Evolutionary conservation across 1,140 invertebrate species (phyloP).

Genomic region (fruit fly (Drosophila melanogaster)): Release_6_plus_ISO1_MT NT_037436.4:14544501-14545000

Average conservation of each 20-base stretch:
- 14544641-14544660: constrained; percentile 60
- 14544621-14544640: constrained; percentile 57
- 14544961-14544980: constrained; percentile 38
- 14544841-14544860: constrained; percentile 30
- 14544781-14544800: constrained; percentile 25
- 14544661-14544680: constrained; percentile 12
- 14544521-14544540: constrained; percentile 33
- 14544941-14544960: constrained; percentile 45
- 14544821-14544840: constrained; percentile 45
- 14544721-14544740: background rate
- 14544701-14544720: constrained; percentile 16
- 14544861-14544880: constrained; percentile 17
- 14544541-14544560: constrained; percentile 22
- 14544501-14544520: constrained; percentile 44
- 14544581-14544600: constrained; percentile 32
- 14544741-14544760: constrained; percentile 36
- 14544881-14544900: constrained; percentile 35
- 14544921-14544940: constrained; percentile 36
- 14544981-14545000: constrained; percentile 8
- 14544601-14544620: constrained; percentile 63
- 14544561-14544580: constrained; percentile 32
- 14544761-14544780: constrained; percentile 35
- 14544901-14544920: constrained; percentile 52
- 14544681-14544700: constrained; percentile 55
- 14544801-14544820: constrained; percentile 19